Base-by-base conservation (phyloP, 2,888 invertebrate species). In the Drosophila dives region DNA sequence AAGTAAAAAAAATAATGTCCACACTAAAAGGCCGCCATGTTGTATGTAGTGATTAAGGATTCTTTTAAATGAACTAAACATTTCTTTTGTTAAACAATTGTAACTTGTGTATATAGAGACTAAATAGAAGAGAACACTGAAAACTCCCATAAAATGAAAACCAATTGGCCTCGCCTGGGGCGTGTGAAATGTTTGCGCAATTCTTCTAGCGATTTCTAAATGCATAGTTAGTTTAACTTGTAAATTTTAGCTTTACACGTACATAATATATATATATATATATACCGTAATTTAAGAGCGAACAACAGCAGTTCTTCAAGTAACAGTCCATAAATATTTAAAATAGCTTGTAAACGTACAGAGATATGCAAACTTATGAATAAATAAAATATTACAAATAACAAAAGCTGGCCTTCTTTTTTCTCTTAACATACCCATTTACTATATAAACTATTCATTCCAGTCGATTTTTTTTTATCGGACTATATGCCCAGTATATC, bases 201-300 rank as follows among this genome's bases (percentile, higher is more conserved):
- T 62, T 70, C 74, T 86, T 80, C 72, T 74, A 77, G 77, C 79
- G 72, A 73, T 82, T 81, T 83, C 79, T 60, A 75, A 74, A 81
- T 81, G 76, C 86, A 81, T 83, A 86, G 88, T 85, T 85, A 86
- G 84, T 85, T 84, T 83, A 87, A 81, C 82, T 86, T 90, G 84
- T 90, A 91, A 91, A 91, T 91, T 91, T 85, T 91, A 91, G 91
- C 90, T 91, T 91, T 91, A 91, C 89, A 72, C 64, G 48, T 85
- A 82, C 67, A 77, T 71, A 55, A 55, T 26, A 54, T 38, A 51
- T 23, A 55, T 38, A 55, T 26, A 54, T 38, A 51, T 23, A 55
- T 38, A 66, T 70, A 67, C 38, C 78, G 63, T 86, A 75, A 73
- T 68, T 73, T 72, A 66, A 75, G 45, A 71, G 76, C 67, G 68